Conservation (phyloP, 2,888 invertebrate species). For the Muschampia plurimacula region DNA sequence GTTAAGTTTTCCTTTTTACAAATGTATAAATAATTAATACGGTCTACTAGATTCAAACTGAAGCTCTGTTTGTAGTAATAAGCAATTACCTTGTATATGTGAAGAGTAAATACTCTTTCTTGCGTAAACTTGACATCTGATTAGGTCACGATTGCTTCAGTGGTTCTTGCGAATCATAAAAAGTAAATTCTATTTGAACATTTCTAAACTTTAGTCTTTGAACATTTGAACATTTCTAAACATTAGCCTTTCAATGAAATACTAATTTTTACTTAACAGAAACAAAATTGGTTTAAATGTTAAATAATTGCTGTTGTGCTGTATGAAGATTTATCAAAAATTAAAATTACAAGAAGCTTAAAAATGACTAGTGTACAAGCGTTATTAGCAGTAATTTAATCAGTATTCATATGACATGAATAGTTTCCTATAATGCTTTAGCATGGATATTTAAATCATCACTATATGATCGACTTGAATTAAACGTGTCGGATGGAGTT, state of each 20-base stretch:
- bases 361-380: too few species aligned
- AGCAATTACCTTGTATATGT: constrained; percentile 5
- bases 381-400: too few species aligned
- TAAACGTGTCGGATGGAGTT: constrained; percentile 14
- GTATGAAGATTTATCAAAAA: too few species aligned
- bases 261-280: too few species aligned
- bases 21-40: constrained; percentile 21
- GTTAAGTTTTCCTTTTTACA: constrained; percentile 18
- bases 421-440: not conserved
- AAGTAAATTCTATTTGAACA: constrained; percentile 3
- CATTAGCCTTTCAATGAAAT: not conserved
- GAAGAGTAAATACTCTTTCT: constrained; percentile 4
- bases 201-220: not conserved
- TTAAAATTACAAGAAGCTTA: too few species aligned
- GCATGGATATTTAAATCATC: not conserved
- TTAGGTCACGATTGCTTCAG: constrained; percentile 15
- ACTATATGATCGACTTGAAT: not conserved
- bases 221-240: not conserved
- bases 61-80: constrained; percentile 10
- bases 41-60: constrained; percentile 21
- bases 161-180: constrained; percentile 6
- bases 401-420: not conserved
- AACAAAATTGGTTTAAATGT: too few species aligned
- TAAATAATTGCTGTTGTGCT: too few species aligned
- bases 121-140: constrained; percentile 10